Base-by-base conservation (phyloP, 2,797 vertebrate genomes). In the Cyclopterus lumpus region DNA sequence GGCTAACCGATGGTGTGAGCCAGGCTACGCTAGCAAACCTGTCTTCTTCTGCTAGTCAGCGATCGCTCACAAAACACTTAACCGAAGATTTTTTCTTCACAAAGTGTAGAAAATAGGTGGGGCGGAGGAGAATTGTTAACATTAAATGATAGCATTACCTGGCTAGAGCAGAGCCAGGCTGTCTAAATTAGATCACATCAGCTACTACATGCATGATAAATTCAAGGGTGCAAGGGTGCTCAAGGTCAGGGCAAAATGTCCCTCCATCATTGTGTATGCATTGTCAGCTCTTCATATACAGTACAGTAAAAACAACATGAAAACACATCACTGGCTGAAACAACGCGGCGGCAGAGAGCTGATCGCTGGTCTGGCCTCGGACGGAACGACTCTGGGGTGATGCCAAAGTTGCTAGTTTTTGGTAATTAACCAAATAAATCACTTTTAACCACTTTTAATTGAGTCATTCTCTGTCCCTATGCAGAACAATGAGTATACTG, bases 371-470 rank as follows among this genome's bases (percentile, higher is more conserved):
- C 2, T 46, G 22, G 34, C 38, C 24, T 44, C 36, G 20, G 16
- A 73, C 26, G 8, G 6, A 69, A 32, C 3, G 6, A 6, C 40
- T 42, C 18, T 67, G 51, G 18, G 14, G 3, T 24, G 42, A 55
- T 22, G 40, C 53, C 57, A 77, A 26, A 70, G 24, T 44, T 48
- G 15, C 28, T 51, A 7, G 36, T 72, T 65, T 73, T 24, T 24
- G 7, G 5, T 34, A 66, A 77, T 54, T 59, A 53, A 73, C 5
- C 22, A 38, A 42, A 71, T 61, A 2, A 55, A 67, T 67, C 32
- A 60, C 9, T 61, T 65, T 67, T 20, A 67, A 49, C 36, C 10
- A 22, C 15, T 61, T 49, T 62, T 30, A 7, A 34, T 22, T n/a
- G 12, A 76, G 28, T 11, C 0, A 0, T 12, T n/a, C 14, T 67